These are phyloP conservation scores for Calameuta idolon DNA, from an alignment of 2,888 invertebrate species.

Conservation along the genomic window DNA sequence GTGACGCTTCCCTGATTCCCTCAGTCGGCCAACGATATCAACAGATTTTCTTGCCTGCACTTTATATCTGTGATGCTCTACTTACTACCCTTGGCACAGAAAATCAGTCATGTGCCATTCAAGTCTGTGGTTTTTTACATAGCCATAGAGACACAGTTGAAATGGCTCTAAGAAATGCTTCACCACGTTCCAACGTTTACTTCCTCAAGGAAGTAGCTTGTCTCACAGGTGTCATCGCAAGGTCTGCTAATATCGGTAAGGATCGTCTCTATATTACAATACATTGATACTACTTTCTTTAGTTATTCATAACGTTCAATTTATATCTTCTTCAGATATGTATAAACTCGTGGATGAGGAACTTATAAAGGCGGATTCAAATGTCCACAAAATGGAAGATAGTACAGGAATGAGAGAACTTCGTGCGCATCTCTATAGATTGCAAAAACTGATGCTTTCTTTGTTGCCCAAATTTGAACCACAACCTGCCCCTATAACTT, in stretches of 20 bases:
- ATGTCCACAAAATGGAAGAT: conserved; percentile 46
- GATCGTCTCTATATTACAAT: conserved; percentile 3
- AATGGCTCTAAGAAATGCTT: conserved; percentile 78
- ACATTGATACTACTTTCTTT: background rate
- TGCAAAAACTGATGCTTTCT: conserved; percentile 81
- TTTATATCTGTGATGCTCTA: conserved; percentile 84
- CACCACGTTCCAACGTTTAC: conserved; percentile 74
- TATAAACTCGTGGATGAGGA: conserved; percentile 62
- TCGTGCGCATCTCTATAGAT: conserved; percentile 74
- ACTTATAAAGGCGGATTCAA: conserved; percentile 42
- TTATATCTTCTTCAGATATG: conserved; percentile 49
- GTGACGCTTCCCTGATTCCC: conserved; percentile 70
- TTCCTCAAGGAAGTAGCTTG: conserved; percentile 81
- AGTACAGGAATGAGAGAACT: conserved; percentile 60
- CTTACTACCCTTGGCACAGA: conserved; percentile 85
- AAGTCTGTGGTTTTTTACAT: conserved; percentile 84
- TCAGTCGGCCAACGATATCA: conserved; percentile 79
- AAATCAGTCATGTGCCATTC: conserved; percentile 84
- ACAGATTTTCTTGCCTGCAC: conserved; percentile 84
- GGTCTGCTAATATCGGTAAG: conserved; percentile 73
- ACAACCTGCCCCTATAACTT: conserved; percentile 34
- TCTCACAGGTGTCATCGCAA: conserved; percentile 80
- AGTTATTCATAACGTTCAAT: background rate
- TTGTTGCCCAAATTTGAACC: conserved; percentile 79
- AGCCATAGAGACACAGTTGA: conserved; percentile 87